Evolutionary conservation across 1,140 invertebrate species (phyloP).

Genomic region (Metopolophium dirhodum): DNA sequence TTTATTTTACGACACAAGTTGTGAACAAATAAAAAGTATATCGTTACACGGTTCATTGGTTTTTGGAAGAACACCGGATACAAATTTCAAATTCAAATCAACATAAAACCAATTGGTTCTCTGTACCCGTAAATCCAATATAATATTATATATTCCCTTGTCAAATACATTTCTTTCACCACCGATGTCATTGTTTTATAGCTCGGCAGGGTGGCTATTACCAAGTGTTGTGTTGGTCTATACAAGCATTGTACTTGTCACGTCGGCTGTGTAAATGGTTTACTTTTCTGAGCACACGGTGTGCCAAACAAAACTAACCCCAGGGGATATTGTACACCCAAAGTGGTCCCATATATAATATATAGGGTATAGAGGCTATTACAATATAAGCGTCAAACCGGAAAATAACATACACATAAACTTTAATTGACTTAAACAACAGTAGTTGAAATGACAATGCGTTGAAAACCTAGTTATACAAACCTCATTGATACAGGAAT

Average conservation of each 20-base stretch:
- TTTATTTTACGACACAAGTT: not conserved
- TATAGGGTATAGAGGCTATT: not conserved
- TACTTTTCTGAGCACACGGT: constrained; percentile 34
- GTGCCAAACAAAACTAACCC: constrained; percentile 41
- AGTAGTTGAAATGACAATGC: not conserved
- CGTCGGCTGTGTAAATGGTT: constrained; percentile 46
- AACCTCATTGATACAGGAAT: not conserved
- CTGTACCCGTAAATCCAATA: constrained; percentile 16
- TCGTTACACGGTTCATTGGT: not conserved
- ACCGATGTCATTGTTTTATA: constrained; percentile 43
- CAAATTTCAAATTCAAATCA: constrained; percentile 14
- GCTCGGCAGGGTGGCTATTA: constrained; percentile 52
- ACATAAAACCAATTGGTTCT: constrained; percentile 41
- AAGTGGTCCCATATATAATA: not conserved
- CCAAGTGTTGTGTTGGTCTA: constrained; percentile 29
- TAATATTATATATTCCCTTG: constrained; percentile 3
- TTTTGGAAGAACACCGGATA: not conserved
- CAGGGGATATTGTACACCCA: not conserved
- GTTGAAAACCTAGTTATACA: constrained; percentile 15
- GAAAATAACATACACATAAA: constrained; percentile 33
- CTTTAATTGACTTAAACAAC: constrained; percentile 34
- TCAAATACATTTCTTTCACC: constrained; percentile 24
- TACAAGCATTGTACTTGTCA: constrained; percentile 37
- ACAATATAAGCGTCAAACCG: constrained; percentile 27
- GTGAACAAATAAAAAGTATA: not conserved